A percentile compares a stretch with the other conserved stretches of the same genome.
Conservation (phyloP, 2,113 vertebrate species). For the Rhabdornis inornatus region DNA sequence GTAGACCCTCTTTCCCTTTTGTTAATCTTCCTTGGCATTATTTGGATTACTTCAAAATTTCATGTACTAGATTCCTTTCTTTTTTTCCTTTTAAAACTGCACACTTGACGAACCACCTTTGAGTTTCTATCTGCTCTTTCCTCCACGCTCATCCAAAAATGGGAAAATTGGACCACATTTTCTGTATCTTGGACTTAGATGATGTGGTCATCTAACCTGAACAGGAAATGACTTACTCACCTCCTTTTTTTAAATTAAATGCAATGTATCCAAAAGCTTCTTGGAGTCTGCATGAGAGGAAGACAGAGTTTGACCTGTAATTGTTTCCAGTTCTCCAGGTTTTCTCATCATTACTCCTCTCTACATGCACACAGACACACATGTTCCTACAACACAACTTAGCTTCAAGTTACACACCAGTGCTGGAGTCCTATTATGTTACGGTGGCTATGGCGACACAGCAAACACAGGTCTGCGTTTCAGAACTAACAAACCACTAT, state of each 20-base stretch:
- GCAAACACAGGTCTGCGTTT: neutral
- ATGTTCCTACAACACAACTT: neutral
- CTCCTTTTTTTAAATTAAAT: neutral
- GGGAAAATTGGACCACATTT: neutral
- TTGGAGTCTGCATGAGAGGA: neutral
- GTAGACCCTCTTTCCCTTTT: conserved; percentile 28
- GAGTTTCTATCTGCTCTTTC: neutral
- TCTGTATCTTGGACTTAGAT: neutral
- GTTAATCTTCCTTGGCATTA: conserved; percentile 62
- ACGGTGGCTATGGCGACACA: neutral
- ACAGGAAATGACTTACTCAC: neutral
- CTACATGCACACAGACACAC: neutral
- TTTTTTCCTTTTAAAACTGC: neutral
- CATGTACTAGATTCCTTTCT: conserved; percentile 56
- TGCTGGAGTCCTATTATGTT: neutral
- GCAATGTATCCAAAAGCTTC: neutral
- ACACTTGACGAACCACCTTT: neutral
- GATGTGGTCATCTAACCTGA: neutral
- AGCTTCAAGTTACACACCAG: neutral
- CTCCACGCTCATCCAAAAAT: neutral
- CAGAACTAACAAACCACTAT: neutral
- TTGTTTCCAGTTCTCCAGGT: neutral
- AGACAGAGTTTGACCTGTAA: neutral
- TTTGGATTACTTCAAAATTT: conserved; percentile 80
- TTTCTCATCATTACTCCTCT: neutral